Evolutionary conservation across 2,113 vertebrate genomes (phyloP).

Genomic region (Rhinopomastus cyanomelas): DNA sequence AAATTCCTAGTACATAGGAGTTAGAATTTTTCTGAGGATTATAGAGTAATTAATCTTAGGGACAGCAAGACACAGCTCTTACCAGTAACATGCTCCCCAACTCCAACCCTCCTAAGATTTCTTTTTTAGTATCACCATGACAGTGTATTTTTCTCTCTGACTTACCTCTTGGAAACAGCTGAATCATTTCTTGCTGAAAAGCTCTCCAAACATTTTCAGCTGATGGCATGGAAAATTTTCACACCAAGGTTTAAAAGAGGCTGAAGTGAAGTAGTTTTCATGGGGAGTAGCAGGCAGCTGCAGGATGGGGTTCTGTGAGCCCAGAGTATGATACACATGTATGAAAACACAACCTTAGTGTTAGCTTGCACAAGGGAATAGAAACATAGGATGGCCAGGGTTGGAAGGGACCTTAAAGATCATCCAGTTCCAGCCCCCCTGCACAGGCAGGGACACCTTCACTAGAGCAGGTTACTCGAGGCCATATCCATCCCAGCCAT

Average conservation of each 20-base stretch:
- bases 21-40: background rate
- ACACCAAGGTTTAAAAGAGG: background rate
- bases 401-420: too few species aligned
- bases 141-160: background rate
- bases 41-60: background rate
- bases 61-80: background rate
- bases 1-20: background rate
- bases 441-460: too few species aligned
- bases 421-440: too few species aligned
- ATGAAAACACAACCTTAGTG: background rate
- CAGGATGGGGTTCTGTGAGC: background rate
- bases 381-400: too few species aligned
- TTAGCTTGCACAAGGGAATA: background rate
- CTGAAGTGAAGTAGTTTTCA: background rate
- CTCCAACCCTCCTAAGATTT: background rate
- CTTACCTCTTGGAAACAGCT: background rate
- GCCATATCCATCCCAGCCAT: too few species aligned
- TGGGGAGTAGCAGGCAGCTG: background rate
- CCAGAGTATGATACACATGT: background rate
- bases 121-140: background rate
- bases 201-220: background rate
- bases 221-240: background rate
- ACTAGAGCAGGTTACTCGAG: too few species aligned
- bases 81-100: background rate
- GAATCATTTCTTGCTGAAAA: slow-evolving; percentile 12